A percentile compares a stretch with the other conserved stretches of the same genome.
phyloP scores from a whole-genome alignment of 2,113 vertebrate species.

The Phrynosoma platyrhinos region DNA sequence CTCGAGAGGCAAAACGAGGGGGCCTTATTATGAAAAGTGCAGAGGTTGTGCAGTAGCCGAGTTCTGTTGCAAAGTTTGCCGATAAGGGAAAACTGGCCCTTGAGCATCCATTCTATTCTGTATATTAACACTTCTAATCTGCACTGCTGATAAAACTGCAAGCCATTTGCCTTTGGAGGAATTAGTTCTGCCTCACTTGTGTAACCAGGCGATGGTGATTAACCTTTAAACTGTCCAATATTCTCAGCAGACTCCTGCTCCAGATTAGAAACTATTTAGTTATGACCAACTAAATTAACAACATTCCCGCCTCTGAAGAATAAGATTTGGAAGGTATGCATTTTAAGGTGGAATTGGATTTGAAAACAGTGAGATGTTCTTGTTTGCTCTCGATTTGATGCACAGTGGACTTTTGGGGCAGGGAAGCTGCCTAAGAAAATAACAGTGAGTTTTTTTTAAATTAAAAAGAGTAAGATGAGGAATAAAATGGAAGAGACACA shows the following conservation, averaged over 20 bases:
- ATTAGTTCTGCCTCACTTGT: constrained; percentile 99
- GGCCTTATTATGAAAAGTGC: constrained; percentile 97
- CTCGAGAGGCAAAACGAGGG: constrained; percentile 99
- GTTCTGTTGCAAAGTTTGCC: constrained; percentile 99
- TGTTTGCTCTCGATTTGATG: constrained; percentile 61
- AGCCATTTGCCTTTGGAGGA: constrained; percentile 99
- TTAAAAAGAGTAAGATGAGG: background rate
- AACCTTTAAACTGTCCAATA: constrained; percentile 99
- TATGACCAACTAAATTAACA: constrained; percentile 99
- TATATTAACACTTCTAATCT: constrained; percentile 99
- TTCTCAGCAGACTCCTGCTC: constrained; percentile 98
- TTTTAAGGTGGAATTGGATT: constrained; percentile 86
- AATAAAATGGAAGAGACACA: background rate
- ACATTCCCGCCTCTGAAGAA: constrained; percentile 87
- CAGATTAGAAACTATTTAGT: constrained; percentile 99
- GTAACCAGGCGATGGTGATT: constrained; percentile 99
- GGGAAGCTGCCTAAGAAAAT: constrained; percentile 19
- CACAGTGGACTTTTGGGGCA: constrained; percentile 21
- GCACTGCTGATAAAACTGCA: constrained; percentile 98
- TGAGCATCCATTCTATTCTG: constrained; percentile 99
- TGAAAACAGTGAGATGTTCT: constrained; percentile 70
- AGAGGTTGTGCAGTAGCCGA: constrained; percentile 94
- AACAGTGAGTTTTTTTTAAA: background rate
- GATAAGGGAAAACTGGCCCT: constrained; percentile 99
- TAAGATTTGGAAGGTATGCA: constrained; percentile 84